Percentiles rank a stretch among this genome's conserved stretches.
Evolutionary conservation across 2,797 vertebrate species (phyloP).

Genomic region (Lacerta viridis): DNA sequence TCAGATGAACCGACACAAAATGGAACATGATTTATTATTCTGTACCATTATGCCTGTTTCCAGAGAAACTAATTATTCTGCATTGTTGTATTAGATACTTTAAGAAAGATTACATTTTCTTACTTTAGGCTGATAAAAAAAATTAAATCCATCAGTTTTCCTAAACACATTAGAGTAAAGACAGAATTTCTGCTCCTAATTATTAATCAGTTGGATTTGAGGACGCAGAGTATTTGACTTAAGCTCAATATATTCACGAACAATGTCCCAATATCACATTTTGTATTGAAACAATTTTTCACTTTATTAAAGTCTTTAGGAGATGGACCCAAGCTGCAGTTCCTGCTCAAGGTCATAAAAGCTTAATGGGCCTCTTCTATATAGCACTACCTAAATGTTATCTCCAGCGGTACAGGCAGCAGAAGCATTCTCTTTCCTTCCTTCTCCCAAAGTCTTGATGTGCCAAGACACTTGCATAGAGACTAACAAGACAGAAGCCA

Average conservation of each 20-base stretch:
- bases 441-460: conserved; percentile 47
- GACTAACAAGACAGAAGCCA: conserved; percentile 62
- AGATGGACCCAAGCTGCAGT: conserved; percentile 68
- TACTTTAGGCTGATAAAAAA: conserved; percentile 86
- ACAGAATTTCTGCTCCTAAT: conserved; percentile 84
- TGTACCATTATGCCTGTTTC: conserved; percentile 84
- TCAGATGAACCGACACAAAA: conserved; percentile 80
- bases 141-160: conserved; percentile 88
- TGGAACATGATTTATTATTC: conserved; percentile 85
- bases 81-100: conserved; percentile 87
- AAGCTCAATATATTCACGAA: conserved; percentile 83
- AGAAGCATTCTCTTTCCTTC: conserved; percentile 63
- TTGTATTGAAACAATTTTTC: conserved; percentile 85
- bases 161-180: conserved; percentile 85
- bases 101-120: conserved; percentile 88
- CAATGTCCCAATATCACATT: conserved; percentile 83
- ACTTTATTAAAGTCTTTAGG: conserved; percentile 83
- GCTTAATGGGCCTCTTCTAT: conserved; percentile 68
- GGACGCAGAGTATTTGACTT: conserved; percentile 83
- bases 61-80: conserved; percentile 86
- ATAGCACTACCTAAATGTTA: conserved; percentile 76
- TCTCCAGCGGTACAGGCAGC: conserved; percentile 76
- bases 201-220: conserved; percentile 86
- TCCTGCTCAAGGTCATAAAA: conserved; percentile 66
- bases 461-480: conserved; percentile 53